Conservation (phyloP, 30 jellyfish, hydroid and myxozoan species). For the Aurelia aurita region DNA sequence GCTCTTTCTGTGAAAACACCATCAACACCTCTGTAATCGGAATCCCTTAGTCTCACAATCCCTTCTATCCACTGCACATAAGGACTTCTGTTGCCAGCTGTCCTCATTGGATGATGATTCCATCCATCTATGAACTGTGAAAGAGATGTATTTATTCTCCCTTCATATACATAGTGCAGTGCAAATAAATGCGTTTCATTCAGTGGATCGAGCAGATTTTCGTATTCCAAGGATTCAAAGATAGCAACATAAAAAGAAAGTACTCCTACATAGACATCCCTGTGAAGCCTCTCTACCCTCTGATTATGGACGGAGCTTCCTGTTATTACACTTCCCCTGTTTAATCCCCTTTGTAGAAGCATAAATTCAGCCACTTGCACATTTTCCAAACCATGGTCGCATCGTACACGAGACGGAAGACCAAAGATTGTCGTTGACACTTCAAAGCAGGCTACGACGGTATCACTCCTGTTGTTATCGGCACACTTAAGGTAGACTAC, state of each 20-base stretch:
- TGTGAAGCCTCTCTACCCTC: too few species aligned
- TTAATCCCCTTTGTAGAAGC: constrained; percentile 6
- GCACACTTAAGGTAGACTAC: too few species aligned
- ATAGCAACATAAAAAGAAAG: too few species aligned
- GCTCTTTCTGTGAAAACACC: not conserved
- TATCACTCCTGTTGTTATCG: too few species aligned
- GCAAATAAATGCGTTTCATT: too few species aligned
- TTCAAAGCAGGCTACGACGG: too few species aligned
- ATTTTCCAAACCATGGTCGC: constrained; percentile 13
- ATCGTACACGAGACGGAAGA: too few species aligned
- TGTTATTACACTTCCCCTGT: constrained; percentile 7
- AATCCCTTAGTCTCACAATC: not conserved
- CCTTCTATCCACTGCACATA: constrained; percentile 30
- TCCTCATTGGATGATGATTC: constrained; percentile 17
- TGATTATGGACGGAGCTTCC: too few species aligned
- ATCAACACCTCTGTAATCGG: not conserved
- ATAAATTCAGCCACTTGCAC: constrained; percentile 2
- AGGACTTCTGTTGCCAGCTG: constrained; percentile 12
- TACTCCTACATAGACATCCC: too few species aligned
- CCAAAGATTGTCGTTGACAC: too few species aligned
- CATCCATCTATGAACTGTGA: constrained; percentile 7
- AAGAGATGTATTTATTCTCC: not conserved
- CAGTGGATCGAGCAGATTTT: too few species aligned
- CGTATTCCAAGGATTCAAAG: too few species aligned
- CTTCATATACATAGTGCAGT: not conserved